A percentile compares a stretch with the other conserved stretches of the same genome.
Conservation (phyloP, 2,113 vertebrate species). For the Sceloporus undulatus region DNA sequence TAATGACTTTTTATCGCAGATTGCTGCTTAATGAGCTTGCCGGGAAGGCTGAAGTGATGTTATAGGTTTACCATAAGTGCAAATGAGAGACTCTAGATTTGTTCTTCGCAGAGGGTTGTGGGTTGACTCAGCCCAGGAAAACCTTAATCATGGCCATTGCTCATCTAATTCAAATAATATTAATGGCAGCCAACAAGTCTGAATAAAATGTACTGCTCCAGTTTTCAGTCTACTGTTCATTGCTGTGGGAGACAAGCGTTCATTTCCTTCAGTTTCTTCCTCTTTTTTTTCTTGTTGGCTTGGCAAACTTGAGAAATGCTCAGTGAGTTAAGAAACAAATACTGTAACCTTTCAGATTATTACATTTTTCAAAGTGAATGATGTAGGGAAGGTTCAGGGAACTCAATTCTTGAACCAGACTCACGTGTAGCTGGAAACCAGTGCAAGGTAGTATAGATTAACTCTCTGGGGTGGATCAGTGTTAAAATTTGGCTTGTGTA, state of each 20-base stretch:
- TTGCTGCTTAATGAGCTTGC: slow-evolving; percentile 2
- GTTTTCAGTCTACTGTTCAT: not conserved
- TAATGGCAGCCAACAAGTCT: not conserved
- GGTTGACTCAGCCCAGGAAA: not conserved
- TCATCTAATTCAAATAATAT: not conserved
- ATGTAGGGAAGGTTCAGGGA: not conserved
- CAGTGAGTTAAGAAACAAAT: not conserved
- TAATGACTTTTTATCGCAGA: not conserved
- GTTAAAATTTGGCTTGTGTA: not conserved
- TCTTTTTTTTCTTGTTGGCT: slow-evolving; percentile 18
- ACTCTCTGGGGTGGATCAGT: not conserved
- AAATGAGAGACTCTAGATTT: not conserved
- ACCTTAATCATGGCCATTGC: not conserved
- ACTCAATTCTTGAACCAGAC: not conserved
- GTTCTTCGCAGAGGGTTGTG: not conserved
- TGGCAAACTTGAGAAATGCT: slow-evolving; percentile 7
- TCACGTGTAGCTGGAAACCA: not conserved
- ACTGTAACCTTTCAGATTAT: not conserved
- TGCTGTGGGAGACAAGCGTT: not conserved
- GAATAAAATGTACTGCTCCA: slow-evolving; percentile 24
- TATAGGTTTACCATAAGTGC: not conserved
- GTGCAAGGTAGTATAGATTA: not conserved
- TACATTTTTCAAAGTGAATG: not conserved
- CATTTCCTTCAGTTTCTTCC: not conserved
- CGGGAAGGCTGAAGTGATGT: not conserved